Conservation (phyloP, 92 coral and sea anemone genomes). For the Epizoanthus stellaris region DNA sequence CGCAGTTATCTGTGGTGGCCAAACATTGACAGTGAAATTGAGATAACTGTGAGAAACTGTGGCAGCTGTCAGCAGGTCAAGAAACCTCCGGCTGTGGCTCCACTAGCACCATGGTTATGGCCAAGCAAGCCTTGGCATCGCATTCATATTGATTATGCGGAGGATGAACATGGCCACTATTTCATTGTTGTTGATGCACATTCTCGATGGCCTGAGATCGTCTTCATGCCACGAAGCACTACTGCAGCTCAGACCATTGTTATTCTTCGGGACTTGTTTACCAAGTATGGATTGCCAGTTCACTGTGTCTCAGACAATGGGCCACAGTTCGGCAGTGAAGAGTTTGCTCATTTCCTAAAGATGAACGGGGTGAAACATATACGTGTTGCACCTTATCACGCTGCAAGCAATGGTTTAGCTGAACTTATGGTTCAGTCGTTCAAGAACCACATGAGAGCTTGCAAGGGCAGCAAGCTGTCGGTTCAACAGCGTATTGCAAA, state of each 20-base stretch:
- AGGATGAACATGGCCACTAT: constrained; percentile 13
- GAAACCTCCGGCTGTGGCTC: constrained; percentile 40
- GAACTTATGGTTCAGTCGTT: constrained; percentile 55
- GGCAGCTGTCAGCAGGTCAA: constrained; percentile 17
- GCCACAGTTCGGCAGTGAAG: neutral
- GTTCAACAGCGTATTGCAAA: constrained; percentile 41
- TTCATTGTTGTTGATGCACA: constrained; percentile 40
- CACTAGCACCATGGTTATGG: constrained; percentile 52
- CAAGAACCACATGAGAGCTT: constrained; percentile 12
- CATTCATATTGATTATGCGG: constrained; percentile 39
- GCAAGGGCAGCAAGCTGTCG: constrained; percentile 12
- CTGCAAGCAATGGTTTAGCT: constrained; percentile 2
- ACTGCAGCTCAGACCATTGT: constrained; percentile 3
- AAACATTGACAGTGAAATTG: constrained; percentile 19
- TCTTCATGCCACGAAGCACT: constrained; percentile 13
- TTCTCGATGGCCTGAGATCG: constrained; percentile 46
- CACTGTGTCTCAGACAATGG: constrained; percentile 16
- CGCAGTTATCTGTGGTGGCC: constrained; percentile 52
- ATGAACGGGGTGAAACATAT: neutral
- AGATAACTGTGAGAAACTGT: constrained; percentile 7
- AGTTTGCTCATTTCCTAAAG: neutral
- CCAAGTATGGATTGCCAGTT: neutral
- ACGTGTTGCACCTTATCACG: neutral
- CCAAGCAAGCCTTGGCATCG: constrained; percentile 27
- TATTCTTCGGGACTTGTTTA: neutral